phyloP scores from a whole-genome alignment of 2,113 vertebrate species.

The Eidolon helvum region DNA sequence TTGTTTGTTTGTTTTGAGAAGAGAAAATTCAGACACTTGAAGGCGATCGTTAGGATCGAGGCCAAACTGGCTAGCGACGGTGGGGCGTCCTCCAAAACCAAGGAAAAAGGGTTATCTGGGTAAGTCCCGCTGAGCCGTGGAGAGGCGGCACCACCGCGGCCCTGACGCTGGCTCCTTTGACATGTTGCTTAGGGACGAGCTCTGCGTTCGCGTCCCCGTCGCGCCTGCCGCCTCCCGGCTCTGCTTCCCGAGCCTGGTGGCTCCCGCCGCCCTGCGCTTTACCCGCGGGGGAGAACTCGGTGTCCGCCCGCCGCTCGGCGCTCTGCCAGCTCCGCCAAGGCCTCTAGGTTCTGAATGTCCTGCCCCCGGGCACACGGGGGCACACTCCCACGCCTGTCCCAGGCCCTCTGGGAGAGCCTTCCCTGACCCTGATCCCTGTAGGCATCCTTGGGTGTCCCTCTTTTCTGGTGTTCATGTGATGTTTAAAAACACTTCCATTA shows the following conservation, averaged over 20 bases:
- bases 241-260: neutral
- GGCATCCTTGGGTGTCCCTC: no score
- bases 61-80: neutral
- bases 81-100: neutral
- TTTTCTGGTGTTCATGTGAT: neutral
- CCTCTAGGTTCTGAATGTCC: accelerated
- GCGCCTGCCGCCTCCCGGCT: neutral
- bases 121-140: constrained; percentile 46
- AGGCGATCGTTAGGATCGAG: neutral
- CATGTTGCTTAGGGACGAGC: neutral
- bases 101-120: neutral
- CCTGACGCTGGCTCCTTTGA: neutral
- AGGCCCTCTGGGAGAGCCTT: neutral
- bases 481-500: neutral
- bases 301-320: neutral
- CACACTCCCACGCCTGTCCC: neutral
- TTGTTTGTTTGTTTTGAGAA: neutral
- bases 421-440: no score
- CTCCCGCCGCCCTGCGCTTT: no score
- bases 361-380: accelerated
- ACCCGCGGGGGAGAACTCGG: accelerated
- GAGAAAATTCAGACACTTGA: neutral
- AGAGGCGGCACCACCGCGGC: neutral
- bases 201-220: no score
- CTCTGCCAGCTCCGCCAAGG: accelerated